Base-by-base conservation (phyloP, 2,113 vertebrate genomes). In the Rhea pennata region DNA sequence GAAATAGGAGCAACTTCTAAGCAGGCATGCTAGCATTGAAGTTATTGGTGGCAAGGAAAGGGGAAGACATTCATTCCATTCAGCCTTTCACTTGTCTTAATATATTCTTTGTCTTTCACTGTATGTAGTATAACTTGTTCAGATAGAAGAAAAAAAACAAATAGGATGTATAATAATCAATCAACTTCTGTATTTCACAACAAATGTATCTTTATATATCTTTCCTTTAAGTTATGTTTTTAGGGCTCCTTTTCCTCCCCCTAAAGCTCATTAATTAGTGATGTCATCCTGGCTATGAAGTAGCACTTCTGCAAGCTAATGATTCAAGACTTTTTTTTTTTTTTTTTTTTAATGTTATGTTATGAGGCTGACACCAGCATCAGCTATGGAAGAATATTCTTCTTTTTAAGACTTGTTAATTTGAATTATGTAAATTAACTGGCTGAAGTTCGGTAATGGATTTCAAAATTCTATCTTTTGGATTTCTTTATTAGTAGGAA, bases 361-460 rank as follows among this genome's bases (percentile, higher is more conserved):
- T 96, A 67, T 0, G 1, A 95, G 77, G 83, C 42, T 96, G 95
- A 95, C 84, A 93, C 82, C 46, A 97, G 58, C 42, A 96, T 58
- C 46, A 94, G 16, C 86, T 87, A 22, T 69, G 58, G 70, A 92
- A 91, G 40, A 76, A 95, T 86, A 94, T 36, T 13, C 9, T 61
- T 92, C 36, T 97, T 97, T 98, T 93, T 13, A 97, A 96, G 71
- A 96, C 56, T 64, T 96, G 95, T 89, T 97, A 97, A 97, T 97
- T 97, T 98, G 97, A 94, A 82, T 93, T 95, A 95, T 95, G 92
- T 64, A 98, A 98, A 97, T 98, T 97, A 97, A 96, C 97, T 97
- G 94, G 87, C 59, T 97, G 70, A 84, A 82, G 20, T 90, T 96
- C 93, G 73, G 96, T 91, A 96, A 93, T 95, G 88, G 58, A 92